Conservation (phyloP, 2,113 vertebrate species). For the Neomonachus schauinslandi region DNA sequence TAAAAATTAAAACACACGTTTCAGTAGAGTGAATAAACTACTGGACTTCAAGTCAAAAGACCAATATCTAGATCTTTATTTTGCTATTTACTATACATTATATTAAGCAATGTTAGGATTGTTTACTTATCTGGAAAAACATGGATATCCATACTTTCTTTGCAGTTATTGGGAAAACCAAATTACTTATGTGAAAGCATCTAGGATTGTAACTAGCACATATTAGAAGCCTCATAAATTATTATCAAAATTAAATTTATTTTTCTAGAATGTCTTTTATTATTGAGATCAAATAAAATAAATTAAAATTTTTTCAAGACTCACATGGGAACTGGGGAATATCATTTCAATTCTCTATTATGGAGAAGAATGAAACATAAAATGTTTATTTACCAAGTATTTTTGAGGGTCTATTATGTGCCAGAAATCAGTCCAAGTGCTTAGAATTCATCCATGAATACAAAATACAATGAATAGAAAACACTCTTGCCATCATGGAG, state of each 20-base stretch:
- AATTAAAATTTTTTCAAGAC: not conserved
- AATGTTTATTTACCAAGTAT: slow-evolving; percentile 29
- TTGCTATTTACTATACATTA: not conserved
- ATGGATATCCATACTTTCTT: not conserved
- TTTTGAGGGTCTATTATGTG: not conserved
- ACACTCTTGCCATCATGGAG: not conserved
- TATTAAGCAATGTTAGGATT: not conserved
- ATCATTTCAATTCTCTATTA: not conserved
- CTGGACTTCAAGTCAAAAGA: not conserved
- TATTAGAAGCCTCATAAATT: not conserved
- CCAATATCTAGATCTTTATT: not conserved
- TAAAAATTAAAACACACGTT: slow-evolving; percentile 46
- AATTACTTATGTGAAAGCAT: not conserved
- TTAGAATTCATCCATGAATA: not conserved
- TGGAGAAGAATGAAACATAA: slow-evolving; percentile 24
- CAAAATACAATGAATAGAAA: not conserved
- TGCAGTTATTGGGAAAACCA: not conserved
- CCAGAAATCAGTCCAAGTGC: slow-evolving; percentile 11
- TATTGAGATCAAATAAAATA: not conserved
- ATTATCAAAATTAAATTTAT: slow-evolving; percentile 30
- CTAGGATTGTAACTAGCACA: not conserved
- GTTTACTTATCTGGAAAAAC: not conserved
- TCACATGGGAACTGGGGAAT: not conserved
- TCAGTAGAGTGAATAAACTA: not conserved
- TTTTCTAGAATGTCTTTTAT: slow-evolving; percentile 28